Conservation (phyloP, 2,113 vertebrate species). For the Australoheros scitulus region DNA sequence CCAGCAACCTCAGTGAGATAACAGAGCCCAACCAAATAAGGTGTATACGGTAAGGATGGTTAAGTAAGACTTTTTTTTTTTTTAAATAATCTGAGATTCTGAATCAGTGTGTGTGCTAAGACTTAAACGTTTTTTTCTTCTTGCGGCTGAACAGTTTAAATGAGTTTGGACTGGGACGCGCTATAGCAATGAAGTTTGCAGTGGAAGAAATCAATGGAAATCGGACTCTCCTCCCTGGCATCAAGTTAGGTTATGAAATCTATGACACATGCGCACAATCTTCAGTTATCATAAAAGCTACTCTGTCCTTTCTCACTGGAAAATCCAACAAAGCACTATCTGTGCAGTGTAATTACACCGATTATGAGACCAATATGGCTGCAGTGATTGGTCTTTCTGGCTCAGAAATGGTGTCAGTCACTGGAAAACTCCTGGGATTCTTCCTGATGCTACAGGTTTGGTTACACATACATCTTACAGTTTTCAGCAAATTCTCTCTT, state of each 20-base stretch:
- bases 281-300: slow-evolving; percentile 76
- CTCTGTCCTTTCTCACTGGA: slow-evolving; percentile 80
- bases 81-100: background rate
- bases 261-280: slow-evolving; percentile 81
- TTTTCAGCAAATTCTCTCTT: background rate
- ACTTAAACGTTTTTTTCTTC: background rate
- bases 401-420: slow-evolving; percentile 81
- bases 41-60: slow-evolving; percentile 80
- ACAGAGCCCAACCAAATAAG: slow-evolving; percentile 55
- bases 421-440: slow-evolving; percentile 85
- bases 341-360: slow-evolving; percentile 81
- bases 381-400: slow-evolving; percentile 85
- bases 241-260: slow-evolving; percentile 83
- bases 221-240: slow-evolving; percentile 79
- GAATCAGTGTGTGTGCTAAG: background rate
- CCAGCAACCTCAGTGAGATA: slow-evolving; percentile 50
- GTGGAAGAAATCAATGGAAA: slow-evolving; percentile 89
- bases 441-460: slow-evolving; percentile 90
- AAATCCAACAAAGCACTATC: slow-evolving; percentile 27
- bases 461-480: background rate
- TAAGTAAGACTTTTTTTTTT: background rate
- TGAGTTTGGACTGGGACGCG: slow-evolving; percentile 74
- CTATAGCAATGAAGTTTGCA: slow-evolving; percentile 86
- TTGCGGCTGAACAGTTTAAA: slow-evolving; percentile 73
- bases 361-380: slow-evolving; percentile 81